A percentile compares a stretch with the other conserved stretches of the same genome.
Conservation (phyloP, 2,113 vertebrate genomes). For the Galemys pyrenaicus region DNA sequence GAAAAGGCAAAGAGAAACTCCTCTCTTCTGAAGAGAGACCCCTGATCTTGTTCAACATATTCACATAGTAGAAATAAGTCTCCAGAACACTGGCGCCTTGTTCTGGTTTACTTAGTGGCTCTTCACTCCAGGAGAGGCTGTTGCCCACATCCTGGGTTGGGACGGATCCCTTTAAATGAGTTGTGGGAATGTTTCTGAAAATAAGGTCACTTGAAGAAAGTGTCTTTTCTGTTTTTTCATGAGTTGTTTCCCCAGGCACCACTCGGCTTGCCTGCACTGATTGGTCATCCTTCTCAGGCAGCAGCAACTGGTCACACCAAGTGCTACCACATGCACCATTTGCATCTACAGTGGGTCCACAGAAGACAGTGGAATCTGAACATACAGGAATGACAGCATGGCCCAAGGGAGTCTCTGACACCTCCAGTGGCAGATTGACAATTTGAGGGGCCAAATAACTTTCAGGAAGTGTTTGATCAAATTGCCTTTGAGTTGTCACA, state of each 20-base stretch:
- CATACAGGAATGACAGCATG: background rate
- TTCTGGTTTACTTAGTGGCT: background rate
- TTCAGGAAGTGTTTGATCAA: background rate
- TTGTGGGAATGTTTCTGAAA: background rate
- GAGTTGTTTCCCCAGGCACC: background rate
- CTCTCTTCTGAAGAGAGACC: slow-evolving; percentile 6
- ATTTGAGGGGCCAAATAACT: background rate
- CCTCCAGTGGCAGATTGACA: background rate
- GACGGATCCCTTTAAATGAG: background rate
- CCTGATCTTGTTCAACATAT: slow-evolving; percentile 62
- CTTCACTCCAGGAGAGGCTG: background rate
- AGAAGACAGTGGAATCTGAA: background rate
- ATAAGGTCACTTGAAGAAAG: background rate
- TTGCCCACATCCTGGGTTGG: background rate
- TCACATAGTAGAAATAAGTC: slow-evolving; percentile 80
- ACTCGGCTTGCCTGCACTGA: background rate
- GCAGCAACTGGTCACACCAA: background rate
- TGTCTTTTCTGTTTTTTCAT: background rate
- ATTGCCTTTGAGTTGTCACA: background rate
- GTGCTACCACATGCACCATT: background rate
- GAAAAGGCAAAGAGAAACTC: background rate
- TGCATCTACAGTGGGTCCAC: background rate
- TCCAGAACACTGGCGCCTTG: slow-evolving; percentile 70
- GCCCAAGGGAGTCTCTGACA: background rate
- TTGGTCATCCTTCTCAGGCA: background rate